Evolutionary conservation across 2,797 vertebrate species (phyloP).

Genomic region (Acrocephalus scirpaceus): DNA sequence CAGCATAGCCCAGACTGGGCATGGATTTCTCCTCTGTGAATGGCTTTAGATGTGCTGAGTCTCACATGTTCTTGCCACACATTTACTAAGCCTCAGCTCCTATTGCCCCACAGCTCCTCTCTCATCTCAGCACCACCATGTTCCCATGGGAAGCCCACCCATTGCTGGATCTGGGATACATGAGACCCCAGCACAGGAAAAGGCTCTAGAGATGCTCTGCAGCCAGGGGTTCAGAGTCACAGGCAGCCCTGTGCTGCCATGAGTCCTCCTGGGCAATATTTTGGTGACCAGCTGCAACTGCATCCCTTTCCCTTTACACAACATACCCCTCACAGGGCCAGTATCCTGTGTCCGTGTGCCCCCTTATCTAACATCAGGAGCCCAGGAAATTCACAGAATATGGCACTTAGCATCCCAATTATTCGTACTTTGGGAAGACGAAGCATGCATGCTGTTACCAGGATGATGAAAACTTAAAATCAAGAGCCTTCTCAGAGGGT

Average conservation of each 20-base stretch:
- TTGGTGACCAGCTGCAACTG: background rate
- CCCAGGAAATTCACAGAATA: background rate
- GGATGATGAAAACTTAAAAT: background rate
- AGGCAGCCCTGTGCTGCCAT: background rate
- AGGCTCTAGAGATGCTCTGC: background rate
- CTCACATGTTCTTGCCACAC: background rate
- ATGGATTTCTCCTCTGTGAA: background rate
- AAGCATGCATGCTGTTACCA: background rate
- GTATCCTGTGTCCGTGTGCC: background rate
- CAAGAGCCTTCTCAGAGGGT: background rate
- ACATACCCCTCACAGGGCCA: background rate
- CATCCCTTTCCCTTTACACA: background rate
- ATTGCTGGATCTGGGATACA: background rate
- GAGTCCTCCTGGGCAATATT: background rate
- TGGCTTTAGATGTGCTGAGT: background rate
- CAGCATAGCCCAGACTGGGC: background rate
- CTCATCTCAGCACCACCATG: background rate
- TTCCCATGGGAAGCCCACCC: fast-evolving
- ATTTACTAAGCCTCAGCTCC: background rate
- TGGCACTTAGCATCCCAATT: background rate
- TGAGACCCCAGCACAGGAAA: background rate
- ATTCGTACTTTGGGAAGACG: background rate
- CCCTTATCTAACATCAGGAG: fast-evolving
- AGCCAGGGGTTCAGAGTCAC: background rate
- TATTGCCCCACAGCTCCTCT: background rate